A percentile compares a stretch with the other conserved stretches of the same genome.
Conservation (phyloP, 2,797 vertebrate genomes). For the Galaxias olidus region DNA sequence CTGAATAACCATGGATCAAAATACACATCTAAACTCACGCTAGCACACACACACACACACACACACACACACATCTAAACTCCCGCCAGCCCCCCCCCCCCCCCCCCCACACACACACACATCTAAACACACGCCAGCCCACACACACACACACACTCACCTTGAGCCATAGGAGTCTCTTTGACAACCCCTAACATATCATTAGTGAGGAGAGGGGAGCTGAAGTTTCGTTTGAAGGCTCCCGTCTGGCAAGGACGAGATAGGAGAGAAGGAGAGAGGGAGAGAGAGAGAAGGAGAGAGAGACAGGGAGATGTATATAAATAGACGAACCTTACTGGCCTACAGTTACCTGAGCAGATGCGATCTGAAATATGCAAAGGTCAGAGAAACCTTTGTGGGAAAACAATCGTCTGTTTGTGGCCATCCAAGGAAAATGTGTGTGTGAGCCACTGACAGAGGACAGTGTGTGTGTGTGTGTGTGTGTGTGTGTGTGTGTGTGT, state of each 20-base stretch:
- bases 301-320: background rate
- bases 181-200: slow-evolving; percentile 75
- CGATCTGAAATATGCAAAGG: background rate
- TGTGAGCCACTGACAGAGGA: background rate
- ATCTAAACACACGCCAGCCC: slow-evolving; percentile 4
- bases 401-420: background rate
- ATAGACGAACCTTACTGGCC: background rate
- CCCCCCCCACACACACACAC: background rate
- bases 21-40: background rate
- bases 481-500: slow-evolving; percentile 1
- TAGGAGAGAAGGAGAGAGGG: background rate
- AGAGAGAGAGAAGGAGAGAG: background rate
- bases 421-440: too few relatives aligned
- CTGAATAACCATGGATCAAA: background rate
- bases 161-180: slow-evolving; percentile 78
- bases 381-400: background rate
- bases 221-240: slow-evolving; percentile 89
- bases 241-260: slow-evolving; percentile 67
- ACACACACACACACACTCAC: slow-evolving; percentile 67
- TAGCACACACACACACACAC: background rate
- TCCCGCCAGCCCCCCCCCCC: too few relatives aligned
- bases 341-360: background rate
- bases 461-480: background rate
- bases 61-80: background rate
- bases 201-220: slow-evolving; percentile 84